Evolutionary conservation across 2,888 invertebrate genomes (phyloP).

Genomic region (Cosmopolites sordidus): DNA sequence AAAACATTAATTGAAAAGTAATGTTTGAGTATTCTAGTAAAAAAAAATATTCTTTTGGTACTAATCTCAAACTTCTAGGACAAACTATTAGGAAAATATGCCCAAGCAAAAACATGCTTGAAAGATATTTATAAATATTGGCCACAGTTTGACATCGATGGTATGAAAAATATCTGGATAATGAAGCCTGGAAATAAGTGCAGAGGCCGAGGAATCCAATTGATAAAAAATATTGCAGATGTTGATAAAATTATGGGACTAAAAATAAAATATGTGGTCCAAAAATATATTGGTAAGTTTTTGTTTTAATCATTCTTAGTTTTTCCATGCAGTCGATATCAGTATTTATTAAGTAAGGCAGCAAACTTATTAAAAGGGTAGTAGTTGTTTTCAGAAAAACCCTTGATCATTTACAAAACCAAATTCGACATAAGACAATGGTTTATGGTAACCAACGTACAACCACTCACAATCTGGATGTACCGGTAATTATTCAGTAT

Average conservation of each 20-base stretch:
- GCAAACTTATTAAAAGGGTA: constrained; percentile 24
- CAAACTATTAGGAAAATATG: constrained; percentile 31
- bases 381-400: constrained; percentile 65
- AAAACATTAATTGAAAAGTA: no score
- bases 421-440: constrained; percentile 95
- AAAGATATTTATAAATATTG: constrained; percentile 66
- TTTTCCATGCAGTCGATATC: no score
- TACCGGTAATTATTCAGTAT: constrained; percentile 66
- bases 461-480: constrained; percentile 88
- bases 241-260: constrained; percentile 67
- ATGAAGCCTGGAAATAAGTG: constrained; percentile 93
- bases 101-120: constrained; percentile 58
- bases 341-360: background rate
- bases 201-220: constrained; percentile 82
- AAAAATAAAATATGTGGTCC: constrained; percentile 82
- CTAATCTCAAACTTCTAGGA: constrained; percentile 18
- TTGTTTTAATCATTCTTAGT: no score
- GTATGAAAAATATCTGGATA: constrained; percentile 87
- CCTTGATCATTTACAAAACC: constrained; percentile 81
- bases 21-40: no score
- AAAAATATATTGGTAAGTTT: constrained; percentile 95
- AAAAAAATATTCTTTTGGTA: no score
- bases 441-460: constrained; percentile 88
- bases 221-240: constrained; percentile 81
- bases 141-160: constrained; percentile 83